Evolutionary conservation across 2,113 vertebrate genomes (phyloP), one percentile per base, ranked within the genome.

Genomic region (Vimba vimba): DNA sequence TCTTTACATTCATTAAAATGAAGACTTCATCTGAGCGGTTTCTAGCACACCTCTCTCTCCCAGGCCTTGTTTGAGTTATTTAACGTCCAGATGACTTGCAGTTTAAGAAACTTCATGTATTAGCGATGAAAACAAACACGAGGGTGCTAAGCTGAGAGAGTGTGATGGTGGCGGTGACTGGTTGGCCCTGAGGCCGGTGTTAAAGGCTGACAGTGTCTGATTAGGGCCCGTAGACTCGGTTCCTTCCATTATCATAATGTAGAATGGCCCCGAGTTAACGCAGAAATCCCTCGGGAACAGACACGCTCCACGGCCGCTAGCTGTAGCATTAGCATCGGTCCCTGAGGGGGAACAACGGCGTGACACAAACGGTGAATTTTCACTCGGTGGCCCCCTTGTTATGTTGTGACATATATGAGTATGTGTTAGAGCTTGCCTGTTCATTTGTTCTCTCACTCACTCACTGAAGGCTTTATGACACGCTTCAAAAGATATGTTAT

Each of bases 191-290:
- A 3, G 83, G 78, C 83, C 25, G 13, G 60, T 59, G 64, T 68
- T 66, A 79, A n/a, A 27, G 69, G 39, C 68, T 81, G 75, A 50
- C 87, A 17, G 33, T 27, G 59, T 71, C 55, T 79, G 87, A 83
- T 86, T 87, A 62, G 84, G 77, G 45, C 55, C 84, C 15, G 19
- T 50, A 73, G 86, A 82, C 75, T 88, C 43, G 68, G 80, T 43
- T 43, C 59, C 73, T 60, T 52, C 59, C 85, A 85, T 86, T 88
- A 87, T 66, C 85, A 85, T 87, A 85, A 83, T 80, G 75, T 36
- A 66, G 62, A 50, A 76, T 68, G 43, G 74, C 88, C 62, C n/a
- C 55, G n/a, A 69, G 55, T 85, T 76, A 87, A 79, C 23, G 60
- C 75, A 47, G 85, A 77, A 27, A 15, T 88, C 87, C 83, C 83